Conservation (phyloP, 2,888 invertebrate species). For the Drosophila robusta region DNA sequence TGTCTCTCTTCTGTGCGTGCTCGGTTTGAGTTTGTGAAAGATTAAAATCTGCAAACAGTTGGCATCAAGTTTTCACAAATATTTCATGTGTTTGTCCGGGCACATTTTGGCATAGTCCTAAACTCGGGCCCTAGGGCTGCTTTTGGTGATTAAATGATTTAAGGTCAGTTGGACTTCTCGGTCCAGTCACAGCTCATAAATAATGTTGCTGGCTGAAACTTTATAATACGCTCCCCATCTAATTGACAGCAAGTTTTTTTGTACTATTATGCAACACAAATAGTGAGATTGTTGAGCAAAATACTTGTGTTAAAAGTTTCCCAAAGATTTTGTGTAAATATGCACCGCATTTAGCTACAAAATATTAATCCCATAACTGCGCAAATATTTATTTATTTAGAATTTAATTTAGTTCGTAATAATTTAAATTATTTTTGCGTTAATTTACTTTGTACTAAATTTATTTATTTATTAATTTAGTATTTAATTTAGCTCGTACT, state of each 20-base stretch:
- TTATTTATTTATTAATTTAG: no score
- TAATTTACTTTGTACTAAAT: no score
- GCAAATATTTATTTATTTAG: no score
- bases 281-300: background rate
- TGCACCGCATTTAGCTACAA: background rate
- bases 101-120: conserved; percentile 33
- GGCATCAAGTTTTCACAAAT: conserved; percentile 79
- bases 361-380: no score
- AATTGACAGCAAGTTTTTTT: conserved; percentile 17
- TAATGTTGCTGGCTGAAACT: conserved; percentile 27
- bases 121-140: conserved; percentile 26
- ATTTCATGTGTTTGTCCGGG: conserved; percentile 57
- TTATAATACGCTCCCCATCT: conserved; percentile 23
- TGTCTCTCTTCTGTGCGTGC: conserved; percentile 36
- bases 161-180: conserved; percentile 67
- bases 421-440: no score
- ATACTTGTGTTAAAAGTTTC: conserved; percentile 11
- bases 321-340: background rate
- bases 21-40: conserved; percentile 71
- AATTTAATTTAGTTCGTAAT: background rate
- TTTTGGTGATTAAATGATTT: conserved; percentile 74
- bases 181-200: conserved; percentile 36
- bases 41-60: conserved; percentile 82
- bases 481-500: no score
- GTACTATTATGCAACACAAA: background rate